A percentile compares a stretch with the other conserved stretches of the same genome.
Conservation (phyloP, 2,113 vertebrate genomes). For the Phalacrocorax carbo region DNA sequence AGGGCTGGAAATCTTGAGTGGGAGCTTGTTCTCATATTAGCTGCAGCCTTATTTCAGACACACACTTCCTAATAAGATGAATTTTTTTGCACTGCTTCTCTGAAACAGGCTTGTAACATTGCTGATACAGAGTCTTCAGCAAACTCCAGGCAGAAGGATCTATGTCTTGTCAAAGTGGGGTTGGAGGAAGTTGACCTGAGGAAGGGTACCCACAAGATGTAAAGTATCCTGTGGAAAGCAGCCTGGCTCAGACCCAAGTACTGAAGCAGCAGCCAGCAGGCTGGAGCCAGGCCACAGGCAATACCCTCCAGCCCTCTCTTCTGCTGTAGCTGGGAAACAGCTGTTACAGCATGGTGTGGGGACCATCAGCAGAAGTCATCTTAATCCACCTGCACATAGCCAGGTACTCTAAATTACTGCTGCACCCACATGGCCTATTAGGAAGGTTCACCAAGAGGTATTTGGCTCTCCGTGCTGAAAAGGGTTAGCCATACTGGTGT, state of each 20-base stretch:
- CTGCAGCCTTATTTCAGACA: not conserved
- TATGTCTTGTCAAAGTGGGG: too few relatives aligned
- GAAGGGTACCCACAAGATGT: not conserved
- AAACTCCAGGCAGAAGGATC: not conserved
- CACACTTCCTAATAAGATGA: not conserved
- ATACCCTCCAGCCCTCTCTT: not conserved
- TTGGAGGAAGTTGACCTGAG: not conserved
- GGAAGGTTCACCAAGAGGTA: not conserved
- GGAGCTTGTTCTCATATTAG: not conserved
- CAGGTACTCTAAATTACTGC: not conserved
- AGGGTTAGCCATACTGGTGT: not conserved
- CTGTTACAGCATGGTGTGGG: not conserved
- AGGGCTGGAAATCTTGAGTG: not conserved
- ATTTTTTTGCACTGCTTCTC: not conserved
- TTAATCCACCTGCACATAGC: not conserved
- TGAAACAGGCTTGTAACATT: not conserved
- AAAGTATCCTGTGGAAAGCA: not conserved
- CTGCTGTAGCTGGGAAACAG: not conserved
- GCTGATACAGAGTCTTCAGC: not conserved
- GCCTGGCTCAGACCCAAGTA: not conserved
- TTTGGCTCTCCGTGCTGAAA: not conserved
- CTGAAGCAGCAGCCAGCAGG: not conserved
- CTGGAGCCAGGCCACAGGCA: not conserved
- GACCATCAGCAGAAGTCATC: not conserved
- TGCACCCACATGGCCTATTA: not conserved